Base-by-base conservation (phyloP, 2,113 vertebrate species). In the Erythrocebus patas region DNA sequence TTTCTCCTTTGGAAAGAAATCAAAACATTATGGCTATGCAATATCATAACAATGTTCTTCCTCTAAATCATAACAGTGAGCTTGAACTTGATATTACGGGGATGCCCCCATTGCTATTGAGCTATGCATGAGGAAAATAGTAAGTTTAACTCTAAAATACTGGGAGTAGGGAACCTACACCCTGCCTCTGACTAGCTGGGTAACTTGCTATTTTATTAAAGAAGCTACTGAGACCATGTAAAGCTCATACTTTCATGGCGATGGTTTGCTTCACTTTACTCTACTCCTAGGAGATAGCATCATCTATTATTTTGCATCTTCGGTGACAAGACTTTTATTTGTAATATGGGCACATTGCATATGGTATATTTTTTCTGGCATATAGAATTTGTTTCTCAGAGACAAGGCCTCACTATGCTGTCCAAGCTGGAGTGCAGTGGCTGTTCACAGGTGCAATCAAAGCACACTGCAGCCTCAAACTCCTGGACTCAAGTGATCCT, bases 281-380 rank as follows among this genome's bases (percentile, higher is more conserved):
- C 22, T 73, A 17, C 55, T 20, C 48, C 32, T 89, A 91, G 75
- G 38, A 96, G 61, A 93, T 0, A 79, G 2, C 2, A 43, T 86
- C 45, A 35, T 55, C 61, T 79, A 40, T 91, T 91, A 93, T 82
- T 96, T 93, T 96, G 92, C 61, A 43, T 50, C 52, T 97, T 91
- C 82, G 52, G 32, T 95, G 55, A 30, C 61, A 87, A 64, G 18
- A 78, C 14, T 93, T 97, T 81, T 93, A 97, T 72, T 95, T 84
- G n/a, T 83, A 57, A 76, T 66, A 80, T 16, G 88, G 25, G 20
- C 2, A 87, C 48, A 57, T 57, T 78, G 78, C 45, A 52, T 35
- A 79, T 32, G 48, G 57, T 22, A 22, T 48, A n/a, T 59, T 57
- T 81, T 96, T 93, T 48, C 64, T 78, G 22, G 57, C 32, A 87